A percentile compares a stretch with the other conserved stretches of the same genome.
These are phyloP conservation scores for Lithobates sylvaticus DNA, from an alignment of 2,797 vertebrate genomes.

Conservation along the genomic window DNA sequence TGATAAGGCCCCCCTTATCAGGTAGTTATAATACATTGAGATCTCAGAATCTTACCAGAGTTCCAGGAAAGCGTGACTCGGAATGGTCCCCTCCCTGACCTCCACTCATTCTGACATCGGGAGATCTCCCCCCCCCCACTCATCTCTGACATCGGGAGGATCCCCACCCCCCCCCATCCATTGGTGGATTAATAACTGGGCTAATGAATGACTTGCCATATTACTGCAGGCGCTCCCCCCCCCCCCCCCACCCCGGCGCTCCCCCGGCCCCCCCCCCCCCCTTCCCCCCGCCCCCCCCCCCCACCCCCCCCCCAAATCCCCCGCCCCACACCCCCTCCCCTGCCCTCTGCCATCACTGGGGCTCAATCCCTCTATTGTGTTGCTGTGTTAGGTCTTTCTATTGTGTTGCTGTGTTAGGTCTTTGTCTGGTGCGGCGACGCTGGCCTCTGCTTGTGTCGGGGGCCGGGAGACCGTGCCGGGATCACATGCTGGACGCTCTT, in stretches of 20 bases:
- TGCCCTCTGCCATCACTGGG: conserved; percentile 1
- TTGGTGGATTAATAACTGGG: background rate
- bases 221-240: background rate
- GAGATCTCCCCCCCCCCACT: background rate
- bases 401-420: conserved; percentile 14
- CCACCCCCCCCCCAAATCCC: no score
- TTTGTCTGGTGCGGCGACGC: conserved; percentile 20
- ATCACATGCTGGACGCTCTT: background rate
- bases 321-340: background rate
- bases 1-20: conserved; percentile 34
- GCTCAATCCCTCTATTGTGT: conserved; percentile 34
- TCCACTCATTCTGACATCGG: background rate
- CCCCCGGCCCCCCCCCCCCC: background rate
- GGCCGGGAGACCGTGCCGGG: background rate
- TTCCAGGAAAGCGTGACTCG: background rate
- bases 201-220: conserved; percentile 2
- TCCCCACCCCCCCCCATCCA: background rate
- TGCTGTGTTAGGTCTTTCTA: conserved; percentile 13
- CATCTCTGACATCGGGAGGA: no score
- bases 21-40: background rate
- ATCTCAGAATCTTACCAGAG: background rate
- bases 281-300: background rate
- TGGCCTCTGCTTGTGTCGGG: background rate
- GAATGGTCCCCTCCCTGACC: background rate
- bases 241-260: background rate